Conservation (phyloP, 2,113 vertebrate genomes). For the Ceyx melanurus region DNA sequence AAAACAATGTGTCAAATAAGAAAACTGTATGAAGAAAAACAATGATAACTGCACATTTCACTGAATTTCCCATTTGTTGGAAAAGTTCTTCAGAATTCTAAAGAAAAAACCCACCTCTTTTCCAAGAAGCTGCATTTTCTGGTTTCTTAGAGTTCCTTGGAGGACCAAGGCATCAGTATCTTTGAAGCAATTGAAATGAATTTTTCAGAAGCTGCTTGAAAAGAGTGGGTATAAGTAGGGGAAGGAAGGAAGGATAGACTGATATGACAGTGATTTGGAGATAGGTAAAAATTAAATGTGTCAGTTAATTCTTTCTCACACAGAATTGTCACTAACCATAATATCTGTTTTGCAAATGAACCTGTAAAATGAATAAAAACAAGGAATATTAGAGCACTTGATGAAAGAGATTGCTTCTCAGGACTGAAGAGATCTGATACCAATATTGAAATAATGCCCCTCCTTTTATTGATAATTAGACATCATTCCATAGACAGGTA, state of each 20-base stretch:
- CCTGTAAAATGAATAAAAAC: not conserved
- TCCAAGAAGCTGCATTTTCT: not conserved
- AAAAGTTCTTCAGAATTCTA: not conserved
- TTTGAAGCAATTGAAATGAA: not conserved
- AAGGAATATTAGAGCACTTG: not conserved
- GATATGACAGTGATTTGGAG: not conserved
- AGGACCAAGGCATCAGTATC: not conserved
- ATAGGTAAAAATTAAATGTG: not conserved
- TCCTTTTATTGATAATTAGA: not conserved
- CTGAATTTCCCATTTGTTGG: not conserved
- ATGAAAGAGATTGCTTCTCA: not conserved
- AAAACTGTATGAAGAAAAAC: not conserved
- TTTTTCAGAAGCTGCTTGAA: not conserved
- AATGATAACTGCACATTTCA: not conserved
- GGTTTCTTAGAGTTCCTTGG: accelerated
- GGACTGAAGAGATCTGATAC: not conserved
- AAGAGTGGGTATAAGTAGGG: not conserved
- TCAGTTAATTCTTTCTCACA: not conserved
- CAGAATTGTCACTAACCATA: not conserved
- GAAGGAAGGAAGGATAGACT: not conserved
- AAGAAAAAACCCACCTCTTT: not conserved
- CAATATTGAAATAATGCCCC: not conserved
- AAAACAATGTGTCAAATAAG: not conserved
- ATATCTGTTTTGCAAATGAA: not conserved
- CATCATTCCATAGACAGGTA: not conserved